Conservation (phyloP, 2,797 vertebrate genomes). For the Macropus fuliginosus region DNA sequence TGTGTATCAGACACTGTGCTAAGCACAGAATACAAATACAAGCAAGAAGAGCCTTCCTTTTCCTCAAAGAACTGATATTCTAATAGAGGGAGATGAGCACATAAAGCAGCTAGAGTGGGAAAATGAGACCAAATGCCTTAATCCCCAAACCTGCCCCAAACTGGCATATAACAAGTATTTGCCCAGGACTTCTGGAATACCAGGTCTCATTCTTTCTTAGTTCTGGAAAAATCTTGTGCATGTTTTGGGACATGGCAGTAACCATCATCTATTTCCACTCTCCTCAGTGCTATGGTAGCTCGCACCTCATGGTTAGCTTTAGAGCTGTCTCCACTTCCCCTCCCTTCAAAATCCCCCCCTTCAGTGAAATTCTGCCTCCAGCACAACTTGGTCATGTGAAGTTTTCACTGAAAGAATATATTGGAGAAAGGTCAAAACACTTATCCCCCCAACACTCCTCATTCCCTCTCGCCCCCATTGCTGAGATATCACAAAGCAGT, state of each 20-base stretch:
- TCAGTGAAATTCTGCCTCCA: background rate
- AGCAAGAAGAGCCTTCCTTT: background rate
- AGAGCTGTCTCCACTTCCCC: background rate
- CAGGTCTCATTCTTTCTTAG: background rate
- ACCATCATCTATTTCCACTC: background rate
- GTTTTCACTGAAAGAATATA: background rate
- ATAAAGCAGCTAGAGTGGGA: background rate
- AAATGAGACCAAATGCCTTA: background rate
- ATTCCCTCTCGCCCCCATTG: background rate
- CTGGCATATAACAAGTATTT: background rate
- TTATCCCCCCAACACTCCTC: background rate
- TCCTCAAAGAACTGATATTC: background rate
- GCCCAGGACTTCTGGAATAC: background rate
- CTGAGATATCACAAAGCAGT: conserved; percentile 12
- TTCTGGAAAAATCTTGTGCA: background rate
- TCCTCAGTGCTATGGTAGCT: background rate
- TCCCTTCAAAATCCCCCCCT: background rate
- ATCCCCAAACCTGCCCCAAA: background rate
- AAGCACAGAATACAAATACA: background rate
- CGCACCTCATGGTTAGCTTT: background rate
- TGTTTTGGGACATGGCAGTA: background rate
- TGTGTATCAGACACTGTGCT: background rate
- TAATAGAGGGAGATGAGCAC: background rate
- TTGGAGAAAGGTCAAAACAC: background rate
- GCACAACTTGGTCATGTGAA: background rate